These are phyloP conservation scores for Agrypnia vestita DNA, from an alignment of 1,140 invertebrate genomes.

Conservation along the genomic window DNA sequence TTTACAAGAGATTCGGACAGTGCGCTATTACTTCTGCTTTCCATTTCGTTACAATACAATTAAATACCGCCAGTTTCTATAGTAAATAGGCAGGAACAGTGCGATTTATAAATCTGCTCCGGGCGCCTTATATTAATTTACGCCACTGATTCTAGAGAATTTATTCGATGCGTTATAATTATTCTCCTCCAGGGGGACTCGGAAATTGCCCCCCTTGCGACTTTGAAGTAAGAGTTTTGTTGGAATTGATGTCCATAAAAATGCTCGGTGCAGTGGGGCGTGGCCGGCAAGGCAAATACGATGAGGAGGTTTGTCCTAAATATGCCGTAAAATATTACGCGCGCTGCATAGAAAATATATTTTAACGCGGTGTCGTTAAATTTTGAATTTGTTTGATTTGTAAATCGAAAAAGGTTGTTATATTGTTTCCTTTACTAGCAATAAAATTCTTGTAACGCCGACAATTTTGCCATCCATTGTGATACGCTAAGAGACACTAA, in stretches of 20 bases:
- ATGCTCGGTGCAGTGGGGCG: conserved; percentile 19
- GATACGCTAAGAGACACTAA: too few species aligned
- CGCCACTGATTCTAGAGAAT: too few species aligned
- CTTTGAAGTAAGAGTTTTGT: conserved; percentile 55
- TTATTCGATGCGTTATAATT: too few species aligned
- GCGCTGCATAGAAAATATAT: conserved; percentile 55
- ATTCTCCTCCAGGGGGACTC: too few species aligned
- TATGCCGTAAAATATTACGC: conserved; percentile 54
- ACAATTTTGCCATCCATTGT: neutral
- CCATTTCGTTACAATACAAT: too few species aligned
- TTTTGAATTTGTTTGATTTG: conserved; percentile 44
- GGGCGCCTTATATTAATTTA: too few species aligned
- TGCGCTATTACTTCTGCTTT: too few species aligned
- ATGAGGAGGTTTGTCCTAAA: conserved; percentile 51
- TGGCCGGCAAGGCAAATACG: conserved; percentile 29
- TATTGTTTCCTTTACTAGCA: neutral
- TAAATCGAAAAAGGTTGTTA: conserved; percentile 37
- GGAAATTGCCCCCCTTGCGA: neutral
- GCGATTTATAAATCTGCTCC: too few species aligned
- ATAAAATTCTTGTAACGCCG: conserved; percentile 3
- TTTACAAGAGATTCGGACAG: too few species aligned
- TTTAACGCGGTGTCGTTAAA: conserved; percentile 51
- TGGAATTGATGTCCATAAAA: conserved; percentile 56
- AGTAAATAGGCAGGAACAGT: too few species aligned
- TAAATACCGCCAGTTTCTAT: too few species aligned